A percentile compares a stretch with the other conserved stretches of the same genome.
phyloP scores from a whole-genome alignment of 2,888 invertebrate species.

The Nebria salina region DNA sequence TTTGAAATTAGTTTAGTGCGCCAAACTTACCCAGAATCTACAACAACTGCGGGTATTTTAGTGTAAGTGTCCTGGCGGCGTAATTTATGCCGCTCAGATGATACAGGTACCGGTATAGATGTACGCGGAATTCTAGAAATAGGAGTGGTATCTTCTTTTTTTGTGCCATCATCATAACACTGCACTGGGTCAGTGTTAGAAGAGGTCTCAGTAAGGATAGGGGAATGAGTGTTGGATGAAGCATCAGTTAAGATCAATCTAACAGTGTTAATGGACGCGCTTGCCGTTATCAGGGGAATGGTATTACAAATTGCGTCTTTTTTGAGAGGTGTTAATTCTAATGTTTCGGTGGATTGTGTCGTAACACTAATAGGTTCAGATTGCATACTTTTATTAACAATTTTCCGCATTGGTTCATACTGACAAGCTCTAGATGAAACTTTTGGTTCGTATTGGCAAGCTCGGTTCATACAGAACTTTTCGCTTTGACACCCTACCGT shows the following conservation, averaged over 20 bases:
- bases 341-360: slow-evolving; percentile 57
- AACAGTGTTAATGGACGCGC: slow-evolving; percentile 23
- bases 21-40: slow-evolving; percentile 51
- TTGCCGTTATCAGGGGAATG: slow-evolving; percentile 1
- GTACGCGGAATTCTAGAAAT: slow-evolving; percentile 59
- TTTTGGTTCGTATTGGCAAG: slow-evolving; percentile 53
- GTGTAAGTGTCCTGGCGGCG: slow-evolving; percentile 62
- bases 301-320: slow-evolving; percentile 49
- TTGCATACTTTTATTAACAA: slow-evolving; percentile 56
- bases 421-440: slow-evolving; percentile 56
- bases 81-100: slow-evolving; percentile 59
- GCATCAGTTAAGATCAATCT: slow-evolving; percentile 21
- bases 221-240: slow-evolving; percentile 20
- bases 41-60: slow-evolving; percentile 55
- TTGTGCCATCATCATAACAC: slow-evolving; percentile 49
- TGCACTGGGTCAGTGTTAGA: slow-evolving; percentile 44
- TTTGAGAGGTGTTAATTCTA: slow-evolving; percentile 53
- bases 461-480: slow-evolving; percentile 50
- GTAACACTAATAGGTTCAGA: slow-evolving; percentile 51
- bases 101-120: slow-evolving; percentile 56
- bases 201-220: slow-evolving; percentile 23
- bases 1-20: background rate
- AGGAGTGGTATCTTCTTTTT: slow-evolving; percentile 50
- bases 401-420: slow-evolving; percentile 52
- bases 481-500: slow-evolving; percentile 63